These are phyloP conservation scores for Chalcis sispes DNA, from an alignment of 2,888 invertebrate species.

Conservation along the genomic window DNA sequence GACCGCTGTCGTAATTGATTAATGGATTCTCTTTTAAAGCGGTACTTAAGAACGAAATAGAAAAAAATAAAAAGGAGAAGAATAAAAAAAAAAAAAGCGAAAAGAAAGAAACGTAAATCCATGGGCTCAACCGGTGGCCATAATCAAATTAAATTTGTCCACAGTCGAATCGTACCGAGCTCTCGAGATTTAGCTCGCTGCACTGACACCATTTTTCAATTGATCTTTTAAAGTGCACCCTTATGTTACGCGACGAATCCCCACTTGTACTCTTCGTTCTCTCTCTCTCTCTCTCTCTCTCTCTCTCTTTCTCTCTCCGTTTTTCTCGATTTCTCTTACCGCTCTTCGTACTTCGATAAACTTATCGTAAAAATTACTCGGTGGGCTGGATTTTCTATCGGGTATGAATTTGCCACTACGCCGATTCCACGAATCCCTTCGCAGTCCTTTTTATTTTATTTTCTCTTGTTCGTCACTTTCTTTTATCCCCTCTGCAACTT, in stretches of 20 bases:
- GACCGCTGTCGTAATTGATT: conserved; percentile 55
- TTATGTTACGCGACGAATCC: conserved; percentile 43
- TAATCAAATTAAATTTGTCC: conserved; percentile 54
- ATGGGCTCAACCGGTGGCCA: conserved; percentile 21
- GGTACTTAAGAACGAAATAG: conserved; percentile 3
- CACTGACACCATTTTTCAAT: conserved; percentile 54
- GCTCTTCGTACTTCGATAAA: conserved; percentile 25
- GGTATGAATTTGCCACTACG: conserved; percentile 48
- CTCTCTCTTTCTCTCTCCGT: conserved; percentile 11
- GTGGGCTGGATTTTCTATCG: conserved; percentile 40
- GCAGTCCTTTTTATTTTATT: conserved; percentile 32
- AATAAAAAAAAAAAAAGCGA: conserved; percentile 13
- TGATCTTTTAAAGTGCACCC: conserved; percentile 57
- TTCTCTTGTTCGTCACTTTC: not conserved
- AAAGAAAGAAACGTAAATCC: conserved; percentile 33
- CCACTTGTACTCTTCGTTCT: conserved; percentile 1
- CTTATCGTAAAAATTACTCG: conserved; percentile 57
- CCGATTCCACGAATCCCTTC: conserved; percentile 38
- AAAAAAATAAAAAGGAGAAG: conserved; percentile 1
- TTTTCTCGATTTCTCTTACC: not conserved
- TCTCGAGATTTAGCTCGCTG: not conserved
- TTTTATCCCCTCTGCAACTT: not conserved
- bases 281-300: no score
- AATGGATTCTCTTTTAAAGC: conserved; percentile 32
- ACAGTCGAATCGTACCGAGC: conserved; percentile 15